Evolutionary conservation across 2,113 vertebrate species (phyloP).

Genomic region (Melanotaenia duboulayi): DNA sequence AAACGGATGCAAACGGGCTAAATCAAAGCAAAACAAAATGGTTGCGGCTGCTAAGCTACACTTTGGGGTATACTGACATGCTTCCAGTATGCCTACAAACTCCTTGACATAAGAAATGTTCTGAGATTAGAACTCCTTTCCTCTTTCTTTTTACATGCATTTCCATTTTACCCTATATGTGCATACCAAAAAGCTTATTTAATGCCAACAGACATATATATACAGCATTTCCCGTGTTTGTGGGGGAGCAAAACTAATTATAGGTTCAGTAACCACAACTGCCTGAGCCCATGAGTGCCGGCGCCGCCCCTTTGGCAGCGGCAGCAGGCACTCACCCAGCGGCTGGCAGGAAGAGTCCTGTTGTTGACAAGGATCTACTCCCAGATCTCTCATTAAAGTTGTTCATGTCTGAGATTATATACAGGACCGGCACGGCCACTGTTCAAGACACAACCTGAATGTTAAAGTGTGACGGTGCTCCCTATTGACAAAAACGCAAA

Average conservation of each 20-base stretch:
- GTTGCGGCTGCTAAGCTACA: slow-evolving; percentile 52
- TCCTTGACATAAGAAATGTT: slow-evolving; percentile 15
- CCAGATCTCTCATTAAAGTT: slow-evolving; percentile 73
- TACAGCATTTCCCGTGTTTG: slow-evolving; percentile 54
- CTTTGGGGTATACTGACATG: slow-evolving; percentile 26
- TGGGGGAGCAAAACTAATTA: slow-evolving; percentile 67
- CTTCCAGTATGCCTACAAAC: slow-evolving; percentile 3
- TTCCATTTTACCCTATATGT: slow-evolving; percentile 30
- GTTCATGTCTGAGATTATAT: slow-evolving; percentile 71
- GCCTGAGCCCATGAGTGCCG: slow-evolving; percentile 48
- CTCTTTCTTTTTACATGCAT: slow-evolving; percentile 21
- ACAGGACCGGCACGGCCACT: slow-evolving; percentile 47
- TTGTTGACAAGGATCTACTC: slow-evolving; percentile 70
- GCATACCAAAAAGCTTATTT: slow-evolving; percentile 38
- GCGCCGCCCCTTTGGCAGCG: slow-evolving; percentile 65
- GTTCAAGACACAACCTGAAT: slow-evolving; percentile 39
- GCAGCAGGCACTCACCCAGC: slow-evolving; percentile 59
- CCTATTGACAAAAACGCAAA: slow-evolving; percentile 47
- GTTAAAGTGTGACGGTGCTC: slow-evolving; percentile 31
- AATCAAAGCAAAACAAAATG: slow-evolving; percentile 51
- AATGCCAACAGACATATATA: slow-evolving; percentile 39
- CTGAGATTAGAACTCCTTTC: slow-evolving; percentile 7
- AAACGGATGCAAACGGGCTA: slow-evolving; percentile 48
- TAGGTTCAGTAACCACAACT: slow-evolving; percentile 63
- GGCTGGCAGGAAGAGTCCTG: slow-evolving; percentile 62